phyloP scores from a whole-genome alignment of 2,888 invertebrate genomes.

The Melipona bicolor region DNA sequence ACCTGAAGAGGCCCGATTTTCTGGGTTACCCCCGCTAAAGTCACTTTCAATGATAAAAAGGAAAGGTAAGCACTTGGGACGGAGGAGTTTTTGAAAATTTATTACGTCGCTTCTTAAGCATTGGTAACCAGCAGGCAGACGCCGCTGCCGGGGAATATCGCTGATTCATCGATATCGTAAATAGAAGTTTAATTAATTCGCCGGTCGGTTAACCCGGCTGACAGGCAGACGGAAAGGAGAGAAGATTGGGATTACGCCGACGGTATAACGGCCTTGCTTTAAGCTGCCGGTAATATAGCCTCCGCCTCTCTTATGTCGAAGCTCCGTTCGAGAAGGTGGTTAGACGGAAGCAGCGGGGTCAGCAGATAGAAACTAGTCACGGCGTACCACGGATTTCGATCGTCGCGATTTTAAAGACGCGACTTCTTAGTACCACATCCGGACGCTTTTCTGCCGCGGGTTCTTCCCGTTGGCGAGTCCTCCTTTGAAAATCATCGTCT shows the following conservation, averaged over 20 bases:
- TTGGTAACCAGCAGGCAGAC: constrained; percentile 55
- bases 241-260: constrained; percentile 72
- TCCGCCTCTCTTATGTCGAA: constrained; percentile 60
- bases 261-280: constrained; percentile 73
- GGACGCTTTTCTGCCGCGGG: too few relatives aligned
- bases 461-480: too few relatives aligned
- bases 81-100: constrained; percentile 66
- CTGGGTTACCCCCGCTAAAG: too few relatives aligned
- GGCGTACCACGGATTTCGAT: constrained; percentile 24
- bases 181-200: constrained; percentile 84
- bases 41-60: background rate
- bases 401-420: constrained; percentile 17
- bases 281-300: constrained; percentile 75
- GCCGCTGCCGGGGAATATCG: constrained; percentile 69
- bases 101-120: constrained; percentile 59
- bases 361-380: constrained; percentile 66
- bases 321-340: constrained; percentile 42
- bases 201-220: constrained; percentile 81
- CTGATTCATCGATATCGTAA: constrained; percentile 84
- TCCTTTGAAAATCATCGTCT: too few relatives aligned
- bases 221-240: constrained; percentile 78
- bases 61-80: constrained; percentile 45
- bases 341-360: constrained; percentile 63
- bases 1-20: too few relatives aligned
- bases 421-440: too few relatives aligned